These are phyloP conservation scores for Dioctria linearis DNA, from an alignment of 2,888 invertebrate genomes.

Conservation along the genomic window DNA sequence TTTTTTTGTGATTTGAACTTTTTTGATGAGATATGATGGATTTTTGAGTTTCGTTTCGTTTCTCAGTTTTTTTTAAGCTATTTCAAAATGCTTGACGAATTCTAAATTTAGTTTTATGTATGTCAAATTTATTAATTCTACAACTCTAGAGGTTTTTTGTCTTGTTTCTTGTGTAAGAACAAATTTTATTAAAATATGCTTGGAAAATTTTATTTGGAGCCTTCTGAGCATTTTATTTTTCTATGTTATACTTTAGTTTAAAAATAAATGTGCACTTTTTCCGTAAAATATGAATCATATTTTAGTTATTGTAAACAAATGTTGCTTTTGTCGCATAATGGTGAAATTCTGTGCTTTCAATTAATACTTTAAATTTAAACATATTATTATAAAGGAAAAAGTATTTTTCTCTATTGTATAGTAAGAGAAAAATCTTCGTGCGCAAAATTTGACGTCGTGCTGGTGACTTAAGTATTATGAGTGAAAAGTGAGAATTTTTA, in stretches of 20 bases:
- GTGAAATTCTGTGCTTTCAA: conserved; percentile 32
- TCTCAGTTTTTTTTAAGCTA: no score
- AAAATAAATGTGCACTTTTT: conserved; percentile 28
- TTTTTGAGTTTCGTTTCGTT: no score
- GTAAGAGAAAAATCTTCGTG: conserved; percentile 43
- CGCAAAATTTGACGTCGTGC: conserved; percentile 46
- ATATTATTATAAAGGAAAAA: neutral
- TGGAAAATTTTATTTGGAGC: no score
- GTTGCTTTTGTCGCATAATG: neutral
- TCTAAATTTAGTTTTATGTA: no score
- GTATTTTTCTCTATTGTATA: neutral
- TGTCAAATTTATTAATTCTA: no score
- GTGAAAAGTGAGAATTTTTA: neutral
- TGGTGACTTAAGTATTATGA: neutral
- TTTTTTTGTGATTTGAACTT: conserved; percentile 31
- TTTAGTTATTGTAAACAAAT: conserved; percentile 1
- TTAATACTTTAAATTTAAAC: neutral
- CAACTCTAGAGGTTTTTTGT: no score
- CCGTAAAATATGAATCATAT: conserved; percentile 17
- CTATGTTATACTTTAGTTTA: conserved; percentile 9
- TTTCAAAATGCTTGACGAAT: no score
- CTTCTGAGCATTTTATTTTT: neutral
- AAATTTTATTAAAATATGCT: no score
- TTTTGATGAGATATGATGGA: conserved; percentile 33
- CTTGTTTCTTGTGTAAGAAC: no score